Evolutionary conservation across 2,113 vertebrate species (phyloP).

Genomic region (Xenopus tropicalis): DNA sequence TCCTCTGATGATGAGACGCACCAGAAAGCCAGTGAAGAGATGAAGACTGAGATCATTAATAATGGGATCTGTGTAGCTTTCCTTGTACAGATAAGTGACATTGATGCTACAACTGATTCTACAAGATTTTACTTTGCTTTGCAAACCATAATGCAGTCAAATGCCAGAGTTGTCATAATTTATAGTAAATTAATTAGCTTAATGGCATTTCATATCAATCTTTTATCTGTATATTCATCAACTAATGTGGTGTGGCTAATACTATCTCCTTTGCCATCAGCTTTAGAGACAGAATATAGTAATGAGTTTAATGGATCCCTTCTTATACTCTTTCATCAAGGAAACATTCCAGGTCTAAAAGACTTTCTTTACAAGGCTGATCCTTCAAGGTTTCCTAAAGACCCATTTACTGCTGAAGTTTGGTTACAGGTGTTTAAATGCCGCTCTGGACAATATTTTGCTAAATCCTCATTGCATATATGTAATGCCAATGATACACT

Average conservation of each 20-base stretch:
- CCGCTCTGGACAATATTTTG: not conserved
- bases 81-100: not conserved
- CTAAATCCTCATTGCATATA: not conserved
- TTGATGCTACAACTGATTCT: not conserved
- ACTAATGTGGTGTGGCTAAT: too few species aligned
- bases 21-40: not conserved
- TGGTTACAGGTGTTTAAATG: not conserved
- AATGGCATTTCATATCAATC: too few species aligned
- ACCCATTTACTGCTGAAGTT: not conserved
- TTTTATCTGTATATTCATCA: not conserved
- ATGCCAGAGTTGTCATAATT: not conserved
- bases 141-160: not conserved
- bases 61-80: constrained; percentile 1
- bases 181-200: not conserved
- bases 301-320: not conserved
- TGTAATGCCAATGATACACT: not conserved
- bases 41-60: not conserved
- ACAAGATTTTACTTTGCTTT: not conserved
- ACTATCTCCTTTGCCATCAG: not conserved
- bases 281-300: too few species aligned
- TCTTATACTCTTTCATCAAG: not conserved
- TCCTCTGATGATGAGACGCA: not conserved
- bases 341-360: not conserved
- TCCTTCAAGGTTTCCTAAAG: not conserved
- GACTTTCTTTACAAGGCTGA: not conserved